phyloP scores from a whole-genome alignment of 2,888 invertebrate genomes.

The Megaustenia siamemsis region DNA sequence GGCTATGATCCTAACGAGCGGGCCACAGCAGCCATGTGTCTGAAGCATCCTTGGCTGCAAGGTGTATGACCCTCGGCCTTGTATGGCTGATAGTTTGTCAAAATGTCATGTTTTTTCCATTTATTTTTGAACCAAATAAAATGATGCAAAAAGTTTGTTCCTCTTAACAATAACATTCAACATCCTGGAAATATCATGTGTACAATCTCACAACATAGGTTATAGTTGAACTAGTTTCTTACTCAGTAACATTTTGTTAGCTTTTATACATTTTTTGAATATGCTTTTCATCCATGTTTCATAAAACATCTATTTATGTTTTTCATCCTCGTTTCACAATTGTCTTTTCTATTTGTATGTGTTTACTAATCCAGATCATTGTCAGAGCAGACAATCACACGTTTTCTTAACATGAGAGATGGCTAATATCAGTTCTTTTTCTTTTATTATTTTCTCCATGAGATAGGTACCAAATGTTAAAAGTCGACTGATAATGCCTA shows the following conservation, averaged over 20 bases:
- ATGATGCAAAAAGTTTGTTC: not conserved
- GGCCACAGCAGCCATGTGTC: constrained; percentile 95
- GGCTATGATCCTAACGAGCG: constrained; percentile 95
- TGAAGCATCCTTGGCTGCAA: constrained; percentile 95
- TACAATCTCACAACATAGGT: no score
- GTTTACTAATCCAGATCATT: not conserved
- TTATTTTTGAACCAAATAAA: constrained; percentile 82
- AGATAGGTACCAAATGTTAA: no score
- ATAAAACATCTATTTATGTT: no score
- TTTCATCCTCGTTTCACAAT: not conserved
- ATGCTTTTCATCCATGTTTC: not conserved
- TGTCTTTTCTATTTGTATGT: not conserved
- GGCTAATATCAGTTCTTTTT: no score
- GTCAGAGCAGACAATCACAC: not conserved
- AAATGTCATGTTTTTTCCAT: constrained; percentile 24
- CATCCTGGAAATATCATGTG: not conserved
- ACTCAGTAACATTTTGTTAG: constrained; percentile 11
- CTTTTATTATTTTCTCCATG: no score
- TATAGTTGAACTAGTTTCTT: not conserved
- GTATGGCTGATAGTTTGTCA: constrained; percentile 41
- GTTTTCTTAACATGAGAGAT: no score
- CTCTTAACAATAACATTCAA: not conserved
- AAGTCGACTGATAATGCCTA: no score
- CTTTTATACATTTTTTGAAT: constrained; percentile 9
- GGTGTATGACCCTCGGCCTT: constrained; percentile 54